Evolutionary conservation across 2,113 vertebrate species (phyloP).

Genomic region (Danio rerio): GRCz12tu NC_133182.1:50364001-50364500

Average conservation of each 20-base stretch:
- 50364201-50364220: not conserved
- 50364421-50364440: too few species aligned
- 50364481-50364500: too few species aligned
- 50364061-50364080: not conserved
- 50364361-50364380: too few species aligned
- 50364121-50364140: constrained; percentile 8
- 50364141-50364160: not conserved
- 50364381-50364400: too few species aligned
- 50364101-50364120: not conserved
- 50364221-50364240: not conserved
- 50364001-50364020: not conserved
- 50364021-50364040: constrained; percentile 22
- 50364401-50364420: too few species aligned
- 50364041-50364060: not conserved
- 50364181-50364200: not conserved
- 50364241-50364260: not conserved
- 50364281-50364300: not conserved
- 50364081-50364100: not conserved
- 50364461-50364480: too few species aligned
- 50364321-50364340: too few species aligned
- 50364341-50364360: too few species aligned
- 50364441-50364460: too few species aligned
- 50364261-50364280: not conserved
- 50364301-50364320: not conserved
- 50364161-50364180: not conserved